phyloP scores from a whole-genome alignment of 2,888 invertebrate species.

The Rhabditoides inermis region DNA sequence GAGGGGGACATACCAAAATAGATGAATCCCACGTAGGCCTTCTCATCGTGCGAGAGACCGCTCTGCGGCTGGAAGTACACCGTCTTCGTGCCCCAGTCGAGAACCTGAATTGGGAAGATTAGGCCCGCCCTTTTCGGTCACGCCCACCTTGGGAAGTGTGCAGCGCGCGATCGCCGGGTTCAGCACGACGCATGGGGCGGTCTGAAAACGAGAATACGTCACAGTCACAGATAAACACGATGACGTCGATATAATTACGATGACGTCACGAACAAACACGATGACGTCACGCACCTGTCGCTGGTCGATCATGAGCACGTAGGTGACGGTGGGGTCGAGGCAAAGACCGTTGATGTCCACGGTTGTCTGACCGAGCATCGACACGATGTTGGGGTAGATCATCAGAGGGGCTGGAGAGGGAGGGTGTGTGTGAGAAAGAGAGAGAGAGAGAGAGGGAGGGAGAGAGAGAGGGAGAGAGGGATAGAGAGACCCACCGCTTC shows the following conservation, averaged over 20 bases:
- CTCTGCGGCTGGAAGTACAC: conserved; percentile 27
- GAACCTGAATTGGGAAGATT: conserved; percentile 7
- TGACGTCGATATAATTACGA: not conserved
- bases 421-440: conserved; percentile 1
- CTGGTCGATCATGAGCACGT: conserved; percentile 20
- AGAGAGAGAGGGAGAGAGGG: not conserved
- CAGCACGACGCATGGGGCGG: conserved; percentile 17
- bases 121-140: not conserved
- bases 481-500: conserved; percentile 19
- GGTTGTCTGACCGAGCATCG: conserved; percentile 88
- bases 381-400: conserved; percentile 73
- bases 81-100: conserved; percentile 30
- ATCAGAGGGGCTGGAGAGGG: conserved; percentile 30
- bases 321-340: conserved; percentile 60
- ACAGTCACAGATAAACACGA: not conserved
- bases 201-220: conserved; percentile 5
- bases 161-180: conserved; percentile 29
- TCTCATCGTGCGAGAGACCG: conserved; percentile 17
- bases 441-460: not conserved
- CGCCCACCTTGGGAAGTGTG: conserved; percentile 11
- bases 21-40: conserved; percentile 42
- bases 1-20: conserved; percentile 36
- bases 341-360: conserved; percentile 93
- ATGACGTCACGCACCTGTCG: conserved; percentile 8
- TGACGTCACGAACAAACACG: not conserved